phyloP scores from a whole-genome alignment of 2,888 invertebrate species.

The Clistopyga incitator region DNA sequence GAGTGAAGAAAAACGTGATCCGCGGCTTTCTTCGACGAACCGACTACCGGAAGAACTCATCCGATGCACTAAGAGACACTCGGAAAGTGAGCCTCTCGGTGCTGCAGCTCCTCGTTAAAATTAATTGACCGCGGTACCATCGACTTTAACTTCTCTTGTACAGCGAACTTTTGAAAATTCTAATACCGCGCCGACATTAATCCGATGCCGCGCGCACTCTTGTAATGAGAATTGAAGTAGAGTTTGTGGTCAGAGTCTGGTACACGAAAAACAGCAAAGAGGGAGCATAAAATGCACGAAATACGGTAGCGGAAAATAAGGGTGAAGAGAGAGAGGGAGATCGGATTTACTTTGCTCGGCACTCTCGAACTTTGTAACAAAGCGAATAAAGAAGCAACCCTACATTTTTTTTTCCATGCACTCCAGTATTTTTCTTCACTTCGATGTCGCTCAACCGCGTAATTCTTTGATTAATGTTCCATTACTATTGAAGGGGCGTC shows the following conservation, averaged over 20 bases:
- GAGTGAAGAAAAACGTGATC: constrained; percentile 25
- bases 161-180: constrained; percentile 27
- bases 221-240: constrained; percentile 1
- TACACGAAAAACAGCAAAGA: background rate
- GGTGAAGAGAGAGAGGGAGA: constrained; percentile 7
- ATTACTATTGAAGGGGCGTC: constrained; percentile 2
- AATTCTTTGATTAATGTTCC: constrained; percentile 16
- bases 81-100: background rate
- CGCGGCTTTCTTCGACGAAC: constrained; percentile 11
- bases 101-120: constrained; percentile 69
- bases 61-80: constrained; percentile 8
- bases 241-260: constrained; percentile 26
- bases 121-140: constrained; percentile 69
- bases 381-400: constrained; percentile 5
- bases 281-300: background rate
- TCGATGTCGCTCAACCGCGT: background rate
- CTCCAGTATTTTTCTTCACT: background rate
- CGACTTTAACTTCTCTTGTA: constrained; percentile 25
- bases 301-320: constrained; percentile 4
- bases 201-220: background rate
- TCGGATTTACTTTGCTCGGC: background rate
- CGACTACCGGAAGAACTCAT: constrained; percentile 26
- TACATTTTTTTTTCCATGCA: background rate
- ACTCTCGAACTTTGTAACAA: constrained; percentile 10
- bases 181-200: constrained; percentile 32